Percentiles rank a stretch among this genome's conserved stretches.
Evolutionary conservation across 1,140 invertebrate species (phyloP).

Genomic region (Ctenoplectra terminalis): DNA sequence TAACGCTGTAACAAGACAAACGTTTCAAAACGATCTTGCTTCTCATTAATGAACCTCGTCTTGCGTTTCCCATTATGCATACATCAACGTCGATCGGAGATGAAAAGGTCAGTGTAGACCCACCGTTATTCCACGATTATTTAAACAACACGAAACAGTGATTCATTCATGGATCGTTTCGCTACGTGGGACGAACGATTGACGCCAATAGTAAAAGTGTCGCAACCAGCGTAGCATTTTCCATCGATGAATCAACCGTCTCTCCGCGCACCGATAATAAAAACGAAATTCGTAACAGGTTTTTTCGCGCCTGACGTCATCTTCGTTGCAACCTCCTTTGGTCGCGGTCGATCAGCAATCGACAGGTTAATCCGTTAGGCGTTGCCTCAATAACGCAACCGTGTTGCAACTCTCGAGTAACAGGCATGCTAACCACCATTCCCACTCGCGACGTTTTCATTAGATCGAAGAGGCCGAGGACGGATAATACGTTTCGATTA

Average conservation of each 20-base stretch:
- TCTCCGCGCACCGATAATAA: neutral
- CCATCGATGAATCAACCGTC: conserved; percentile 46
- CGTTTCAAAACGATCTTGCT: neutral
- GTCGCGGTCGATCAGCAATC: neutral
- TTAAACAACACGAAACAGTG: conserved; percentile 18
- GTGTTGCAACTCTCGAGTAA: conserved; percentile 30
- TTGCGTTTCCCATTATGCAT: neutral
- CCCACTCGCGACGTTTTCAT: neutral
- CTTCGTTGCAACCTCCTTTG: conserved; percentile 17
- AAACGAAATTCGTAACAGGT: conserved; percentile 29
- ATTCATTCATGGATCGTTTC: conserved; percentile 47
- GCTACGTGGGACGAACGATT: conserved; percentile 3
- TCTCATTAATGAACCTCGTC: neutral
- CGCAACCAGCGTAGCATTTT: conserved; percentile 18
- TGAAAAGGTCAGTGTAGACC: conserved; percentile 21
- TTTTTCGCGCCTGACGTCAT: conserved; percentile 10
- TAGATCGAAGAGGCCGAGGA: conserved; percentile 9
- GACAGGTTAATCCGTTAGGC: conserved; percentile 41
- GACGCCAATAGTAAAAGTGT: conserved; percentile 36
- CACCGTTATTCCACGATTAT: neutral
- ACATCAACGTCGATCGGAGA: neutral
- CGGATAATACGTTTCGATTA: neutral
- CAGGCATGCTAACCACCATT: neutral
- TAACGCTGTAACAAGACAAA: neutral
- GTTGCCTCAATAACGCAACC: conserved; percentile 26